Conservation (phyloP, 2,888 invertebrate genomes). For the Dermolepida albohirtum region DNA sequence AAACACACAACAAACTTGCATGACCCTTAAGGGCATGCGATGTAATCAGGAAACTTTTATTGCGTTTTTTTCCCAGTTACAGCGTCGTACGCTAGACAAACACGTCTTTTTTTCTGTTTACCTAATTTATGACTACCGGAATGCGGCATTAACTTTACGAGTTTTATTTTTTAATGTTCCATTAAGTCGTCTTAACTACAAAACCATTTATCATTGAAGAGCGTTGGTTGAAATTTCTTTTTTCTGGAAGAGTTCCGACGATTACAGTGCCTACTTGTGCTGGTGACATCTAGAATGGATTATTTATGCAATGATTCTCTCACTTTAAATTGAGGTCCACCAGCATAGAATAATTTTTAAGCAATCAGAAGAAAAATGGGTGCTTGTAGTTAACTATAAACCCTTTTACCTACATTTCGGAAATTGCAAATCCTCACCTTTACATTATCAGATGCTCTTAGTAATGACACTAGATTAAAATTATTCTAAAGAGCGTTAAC, state of each 20-base stretch:
- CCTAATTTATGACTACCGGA: conserved; percentile 31
- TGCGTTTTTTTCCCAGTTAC: conserved; percentile 4
- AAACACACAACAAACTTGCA: conserved; percentile 20
- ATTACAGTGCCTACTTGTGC: not conserved
- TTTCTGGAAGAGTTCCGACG: not conserved
- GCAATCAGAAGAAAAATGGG: too few species aligned
- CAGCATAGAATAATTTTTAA: too few species aligned
- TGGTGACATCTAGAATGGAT: too few species aligned
- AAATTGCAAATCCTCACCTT: too few species aligned
- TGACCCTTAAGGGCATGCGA: conserved; percentile 16
- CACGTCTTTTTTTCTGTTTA: conserved; percentile 19
- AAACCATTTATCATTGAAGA: conserved; percentile 19
- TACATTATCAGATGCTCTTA: too few species aligned
- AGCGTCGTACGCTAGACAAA: conserved; percentile 3
- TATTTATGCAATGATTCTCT: too few species aligned
- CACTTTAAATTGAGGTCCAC: too few species aligned
- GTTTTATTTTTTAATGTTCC: conserved; percentile 37
- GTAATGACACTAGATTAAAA: too few species aligned
- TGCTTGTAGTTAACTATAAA: too few species aligned
- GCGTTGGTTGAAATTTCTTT: not conserved
- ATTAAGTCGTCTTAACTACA: conserved; percentile 34
- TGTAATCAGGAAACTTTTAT: conserved; percentile 35
- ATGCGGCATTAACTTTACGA: conserved; percentile 31
- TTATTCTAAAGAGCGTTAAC: too few species aligned
- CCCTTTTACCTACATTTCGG: too few species aligned